Evolutionary conservation across 2,113 vertebrate species (phyloP).

Genomic region (Xenopus borealis): DNA sequence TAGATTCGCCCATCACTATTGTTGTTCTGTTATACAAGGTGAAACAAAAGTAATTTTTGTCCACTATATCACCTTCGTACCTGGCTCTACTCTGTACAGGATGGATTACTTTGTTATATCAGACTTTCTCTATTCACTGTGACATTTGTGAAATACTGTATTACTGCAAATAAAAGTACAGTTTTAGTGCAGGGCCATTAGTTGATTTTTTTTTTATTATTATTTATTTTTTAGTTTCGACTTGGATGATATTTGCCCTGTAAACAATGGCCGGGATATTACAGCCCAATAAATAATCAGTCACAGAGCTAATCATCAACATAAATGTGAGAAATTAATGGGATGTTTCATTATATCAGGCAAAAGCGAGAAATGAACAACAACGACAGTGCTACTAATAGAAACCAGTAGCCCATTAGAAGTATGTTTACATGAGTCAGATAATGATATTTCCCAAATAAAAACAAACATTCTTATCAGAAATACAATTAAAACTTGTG

Average conservation of each 20-base stretch:
- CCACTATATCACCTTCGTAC: background rate
- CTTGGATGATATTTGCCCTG: background rate
- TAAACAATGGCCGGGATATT: conserved; percentile 17
- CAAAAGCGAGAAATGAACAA: background rate
- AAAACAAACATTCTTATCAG: conserved; percentile 4
- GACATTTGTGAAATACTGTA: background rate
- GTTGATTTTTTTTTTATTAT: background rate
- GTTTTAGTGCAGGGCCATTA: background rate
- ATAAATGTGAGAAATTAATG: conserved; percentile 22
- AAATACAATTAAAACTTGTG: background rate
- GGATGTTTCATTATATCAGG: conserved; percentile 19
- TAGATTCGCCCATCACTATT: too few species aligned
- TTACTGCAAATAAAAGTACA: background rate
- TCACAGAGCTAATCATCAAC: conserved; percentile 4
- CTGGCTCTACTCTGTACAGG: background rate
- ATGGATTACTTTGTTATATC: background rate
- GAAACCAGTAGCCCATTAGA: conserved; percentile 12
- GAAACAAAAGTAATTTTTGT: too few species aligned
- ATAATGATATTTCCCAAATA: background rate
- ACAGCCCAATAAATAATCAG: conserved; percentile 8
- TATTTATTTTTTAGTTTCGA: conserved; percentile 17
- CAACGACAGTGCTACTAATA: conserved; percentile 12
- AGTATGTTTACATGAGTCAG: conserved; percentile 11
- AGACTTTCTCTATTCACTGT: background rate
- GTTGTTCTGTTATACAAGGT: too few species aligned